Evolutionary conservation across 2,113 vertebrate species (phyloP), one percentile per base, ranked within the genome.

Genomic region (Eulemur rufifrons): DNA sequence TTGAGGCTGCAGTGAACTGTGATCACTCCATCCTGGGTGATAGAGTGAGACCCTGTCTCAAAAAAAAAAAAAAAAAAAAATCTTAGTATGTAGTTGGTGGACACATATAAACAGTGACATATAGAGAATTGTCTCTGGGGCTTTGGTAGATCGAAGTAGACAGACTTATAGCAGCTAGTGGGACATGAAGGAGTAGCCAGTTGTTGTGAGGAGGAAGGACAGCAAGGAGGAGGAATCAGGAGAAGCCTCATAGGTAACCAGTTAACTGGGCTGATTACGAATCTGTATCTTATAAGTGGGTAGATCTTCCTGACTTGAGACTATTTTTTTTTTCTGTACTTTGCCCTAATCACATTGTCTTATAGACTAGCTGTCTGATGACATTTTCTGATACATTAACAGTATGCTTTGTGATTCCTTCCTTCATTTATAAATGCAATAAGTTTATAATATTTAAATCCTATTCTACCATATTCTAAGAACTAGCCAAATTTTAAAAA

Each of bases 391-490:
- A 68, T 42, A 56, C 47, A 64, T 61, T 86, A 76, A 81, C 29
- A 45, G 27, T 34, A 11, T 87, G 50, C n/a, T 91, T 93, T 66
- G 15, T 89, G 61, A 94, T 84, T 74, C 59, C 42, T 89, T 91
- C 29, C 42, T 54, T 89, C 42, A 27, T 64, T 61, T 50, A 85
- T 74, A 77, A 64, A 25, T 64, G 7, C 15, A 84, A 6, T 91
- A 54, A 89, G 20, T 87, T 92, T 87, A 71, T 71, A 45, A 64
- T 37, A 73, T 71, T 96, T 84, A 96, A 34, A 29, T 90, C 37
- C 50, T 91, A 39, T 91, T 88, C 56, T 23, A 73, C 66, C 14
- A 69, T 73, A 76, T 52, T 74, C 32, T 13, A 71, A 84, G n/a
- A 80, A 39, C 20, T 91, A 50, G 18, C 18, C n/a, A 71, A 37